Conservation (phyloP, 2,797 vertebrate genomes). For the Myotis findleyi region DNA sequence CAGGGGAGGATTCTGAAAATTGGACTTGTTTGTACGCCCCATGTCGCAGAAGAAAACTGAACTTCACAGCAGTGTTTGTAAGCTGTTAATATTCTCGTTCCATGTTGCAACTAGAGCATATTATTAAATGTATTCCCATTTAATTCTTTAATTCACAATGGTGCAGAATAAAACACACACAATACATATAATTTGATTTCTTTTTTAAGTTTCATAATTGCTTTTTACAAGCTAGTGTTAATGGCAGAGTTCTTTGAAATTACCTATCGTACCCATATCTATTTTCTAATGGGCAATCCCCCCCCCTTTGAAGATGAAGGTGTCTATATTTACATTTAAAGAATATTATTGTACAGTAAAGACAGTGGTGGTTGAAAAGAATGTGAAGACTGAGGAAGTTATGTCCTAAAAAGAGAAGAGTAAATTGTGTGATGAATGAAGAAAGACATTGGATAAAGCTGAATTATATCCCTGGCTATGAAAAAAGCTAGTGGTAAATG, state of each 20-base stretch:
- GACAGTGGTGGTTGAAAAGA: conserved; percentile 75
- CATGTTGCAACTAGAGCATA: conserved; percentile 60
- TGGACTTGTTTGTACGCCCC: background rate
- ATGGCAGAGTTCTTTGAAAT: conserved; percentile 53
- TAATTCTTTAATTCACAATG: conserved; percentile 74
- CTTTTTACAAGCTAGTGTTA: conserved; percentile 70
- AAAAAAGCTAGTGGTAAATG: background rate
- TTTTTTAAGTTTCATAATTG: conserved; percentile 67
- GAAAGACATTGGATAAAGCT: conserved; percentile 62
- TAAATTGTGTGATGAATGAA: conserved; percentile 62
- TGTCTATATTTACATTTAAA: conserved; percentile 80
- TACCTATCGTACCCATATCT: conserved; percentile 1
- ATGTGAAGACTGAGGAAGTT: conserved; percentile 78
- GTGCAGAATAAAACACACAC: conserved; percentile 79
- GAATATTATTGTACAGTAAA: conserved; percentile 72
- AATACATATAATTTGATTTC: conserved; percentile 79
- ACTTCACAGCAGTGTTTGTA: conserved; percentile 43
- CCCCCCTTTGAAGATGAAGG: background rate
- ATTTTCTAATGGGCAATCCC: conserved; percentile 45
- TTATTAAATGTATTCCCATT: conserved; percentile 60
- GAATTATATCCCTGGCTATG: background rate
- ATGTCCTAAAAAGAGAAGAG: conserved; percentile 76
- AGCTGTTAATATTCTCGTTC: conserved; percentile 79
- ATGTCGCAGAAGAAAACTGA: conserved; percentile 26
- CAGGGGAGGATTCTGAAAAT: conserved; percentile 1